Evolutionary conservation across 2,888 invertebrate genomes (phyloP).

Genomic region (Rhingia campestris): DNA sequence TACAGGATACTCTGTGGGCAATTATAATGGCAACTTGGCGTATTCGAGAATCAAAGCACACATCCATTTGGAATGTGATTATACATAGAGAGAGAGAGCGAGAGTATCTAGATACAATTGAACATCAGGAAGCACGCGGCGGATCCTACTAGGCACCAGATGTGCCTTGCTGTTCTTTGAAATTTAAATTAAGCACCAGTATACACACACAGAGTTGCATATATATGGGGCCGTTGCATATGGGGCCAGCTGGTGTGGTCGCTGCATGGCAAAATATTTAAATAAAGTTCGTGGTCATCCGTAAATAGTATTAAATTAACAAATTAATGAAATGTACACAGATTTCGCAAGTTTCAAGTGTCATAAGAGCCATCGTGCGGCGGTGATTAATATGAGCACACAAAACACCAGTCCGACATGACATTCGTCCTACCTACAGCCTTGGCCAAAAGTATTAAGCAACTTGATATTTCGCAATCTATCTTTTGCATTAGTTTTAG

Average conservation of each 20-base stretch:
- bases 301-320: conserved; percentile 65
- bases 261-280: conserved; percentile 51
- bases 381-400: conserved; percentile 45
- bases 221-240: conserved; percentile 9
- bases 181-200: conserved; percentile 48
- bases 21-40: conserved; percentile 14
- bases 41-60: conserved; percentile 60
- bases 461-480: too few species aligned
- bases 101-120: conserved; percentile 35
- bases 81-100: conserved; percentile 10
- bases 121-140: conserved; percentile 13
- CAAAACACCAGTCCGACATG: not conserved
- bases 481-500: too few species aligned
- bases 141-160: conserved; percentile 42
- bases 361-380: conserved; percentile 51
- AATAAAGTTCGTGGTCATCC: conserved; percentile 64
- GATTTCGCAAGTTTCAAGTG: conserved; percentile 57
- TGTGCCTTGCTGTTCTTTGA: conserved; percentile 49
- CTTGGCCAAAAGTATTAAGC: too few species aligned
- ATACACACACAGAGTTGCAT: not conserved
- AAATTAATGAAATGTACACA: conserved; percentile 69
- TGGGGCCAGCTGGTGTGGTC: conserved; percentile 49
- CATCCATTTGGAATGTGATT: conserved; percentile 62
- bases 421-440: not conserved
- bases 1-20: not conserved